These are phyloP conservation scores for Polypedilum vanderplanki DNA, from an alignment of 1,140 invertebrate species.

Conservation along the genomic window DNA sequence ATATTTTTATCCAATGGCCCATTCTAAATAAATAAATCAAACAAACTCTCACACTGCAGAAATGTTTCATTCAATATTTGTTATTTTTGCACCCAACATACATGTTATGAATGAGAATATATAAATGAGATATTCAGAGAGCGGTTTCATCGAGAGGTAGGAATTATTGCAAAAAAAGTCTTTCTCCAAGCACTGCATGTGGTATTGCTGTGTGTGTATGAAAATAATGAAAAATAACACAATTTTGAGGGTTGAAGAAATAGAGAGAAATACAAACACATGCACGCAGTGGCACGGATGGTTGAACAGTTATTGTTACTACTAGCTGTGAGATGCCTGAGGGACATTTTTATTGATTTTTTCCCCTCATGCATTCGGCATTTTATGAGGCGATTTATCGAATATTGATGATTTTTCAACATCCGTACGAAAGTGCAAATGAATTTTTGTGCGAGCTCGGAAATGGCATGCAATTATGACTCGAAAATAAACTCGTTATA, in stretches of 20 bases:
- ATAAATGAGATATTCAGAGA: background rate
- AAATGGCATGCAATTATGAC: too few relatives aligned
- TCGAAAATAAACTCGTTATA: too few relatives aligned
- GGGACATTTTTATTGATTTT: constrained; percentile 19
- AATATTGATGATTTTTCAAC: constrained; percentile 5
- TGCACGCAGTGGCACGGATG: background rate
- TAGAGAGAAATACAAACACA: too few relatives aligned
- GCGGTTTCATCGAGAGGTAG: background rate
- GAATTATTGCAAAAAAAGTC: background rate
- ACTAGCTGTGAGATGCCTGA: constrained; percentile 16
- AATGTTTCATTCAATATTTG: background rate
- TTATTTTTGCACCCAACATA: background rate
- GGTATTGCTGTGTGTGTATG: background rate
- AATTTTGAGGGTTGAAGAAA: background rate
- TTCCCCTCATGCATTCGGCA: background rate
- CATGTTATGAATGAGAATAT: background rate
- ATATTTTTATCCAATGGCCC: too few relatives aligned
- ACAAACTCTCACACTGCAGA: background rate
- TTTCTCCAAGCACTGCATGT: background rate
- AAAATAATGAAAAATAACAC: constrained; percentile 14
- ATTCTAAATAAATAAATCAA: background rate
- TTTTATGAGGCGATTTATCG: constrained; percentile 17
- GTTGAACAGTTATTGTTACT: constrained; percentile 18
- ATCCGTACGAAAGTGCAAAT: background rate
- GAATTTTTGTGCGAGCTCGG: background rate